Evolutionary conservation across 2,113 vertebrate genomes (phyloP).

Genomic region (Muscicapa adusta): DNA sequence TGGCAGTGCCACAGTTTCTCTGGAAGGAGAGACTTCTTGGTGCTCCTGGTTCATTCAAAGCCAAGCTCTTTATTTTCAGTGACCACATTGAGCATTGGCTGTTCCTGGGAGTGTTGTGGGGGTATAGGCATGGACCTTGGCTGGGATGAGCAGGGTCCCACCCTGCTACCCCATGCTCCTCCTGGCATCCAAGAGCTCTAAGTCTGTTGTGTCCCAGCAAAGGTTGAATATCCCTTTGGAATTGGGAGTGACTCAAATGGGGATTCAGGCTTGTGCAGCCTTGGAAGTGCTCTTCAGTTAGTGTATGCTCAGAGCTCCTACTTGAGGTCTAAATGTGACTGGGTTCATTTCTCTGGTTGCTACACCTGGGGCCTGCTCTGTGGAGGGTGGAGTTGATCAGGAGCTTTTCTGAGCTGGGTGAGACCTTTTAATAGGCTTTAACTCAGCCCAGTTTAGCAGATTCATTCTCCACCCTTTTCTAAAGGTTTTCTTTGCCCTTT

Average conservation of each 20-base stretch:
- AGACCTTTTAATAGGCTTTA: not conserved
- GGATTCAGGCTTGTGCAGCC: not conserved
- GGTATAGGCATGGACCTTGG: not conserved
- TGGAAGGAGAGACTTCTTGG: not conserved
- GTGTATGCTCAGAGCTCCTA: not conserved
- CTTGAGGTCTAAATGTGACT: not conserved
- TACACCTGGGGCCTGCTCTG: not conserved
- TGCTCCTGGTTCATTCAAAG: not conserved
- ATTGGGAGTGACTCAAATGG: not conserved
- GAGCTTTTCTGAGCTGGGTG: not conserved
- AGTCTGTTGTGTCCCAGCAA: fast-evolving
- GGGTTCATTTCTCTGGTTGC: not conserved
- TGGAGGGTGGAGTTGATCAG: fast-evolving
- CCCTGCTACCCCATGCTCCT: fast-evolving
- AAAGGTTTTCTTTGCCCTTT: not conserved
- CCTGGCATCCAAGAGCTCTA: not conserved
- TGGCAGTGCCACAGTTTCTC: not conserved
- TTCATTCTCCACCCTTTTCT: not conserved
- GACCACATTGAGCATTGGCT: not conserved
- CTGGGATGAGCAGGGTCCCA: not conserved
- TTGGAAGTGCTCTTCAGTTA: not conserved
- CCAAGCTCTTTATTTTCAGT: not conserved
- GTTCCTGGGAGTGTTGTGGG: not conserved
- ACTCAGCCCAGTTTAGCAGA: not conserved
- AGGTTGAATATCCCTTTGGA: not conserved